phyloP scores from a whole-genome alignment of 2,888 invertebrate genomes.

The Hirtodrosophila trivittata region DNA sequence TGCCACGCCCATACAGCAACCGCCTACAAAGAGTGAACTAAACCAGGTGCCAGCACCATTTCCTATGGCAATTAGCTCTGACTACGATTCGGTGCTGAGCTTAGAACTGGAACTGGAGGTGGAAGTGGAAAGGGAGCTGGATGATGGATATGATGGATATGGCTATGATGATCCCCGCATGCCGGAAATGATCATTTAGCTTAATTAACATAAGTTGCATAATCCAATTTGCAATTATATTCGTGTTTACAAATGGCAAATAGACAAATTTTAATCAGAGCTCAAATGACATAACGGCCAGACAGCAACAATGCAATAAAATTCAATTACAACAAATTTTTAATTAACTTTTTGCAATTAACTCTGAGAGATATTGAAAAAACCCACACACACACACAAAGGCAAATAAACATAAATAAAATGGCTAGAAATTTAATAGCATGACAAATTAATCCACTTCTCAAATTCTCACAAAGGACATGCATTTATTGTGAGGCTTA shows the following conservation, averaged over 20 bases:
- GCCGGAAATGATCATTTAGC: slow-evolving; percentile 58
- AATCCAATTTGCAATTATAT: slow-evolving; percentile 20
- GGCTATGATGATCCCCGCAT: slow-evolving; percentile 64
- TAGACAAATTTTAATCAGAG: slow-evolving; percentile 45
- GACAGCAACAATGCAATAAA: slow-evolving; percentile 41
- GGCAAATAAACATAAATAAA: slow-evolving; percentile 32
- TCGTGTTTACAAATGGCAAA: slow-evolving; percentile 31
- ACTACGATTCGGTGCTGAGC: slow-evolving; percentile 23
- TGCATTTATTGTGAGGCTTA: slow-evolving; percentile 17
- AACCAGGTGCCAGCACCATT: too few species aligned
- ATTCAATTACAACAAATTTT: slow-evolving; percentile 67
- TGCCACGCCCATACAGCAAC: too few species aligned
- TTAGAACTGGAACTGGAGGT: neutral
- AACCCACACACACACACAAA: too few species aligned
- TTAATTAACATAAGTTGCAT: slow-evolving; percentile 33
- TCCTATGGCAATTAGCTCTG: too few species aligned
- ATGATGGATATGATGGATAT: too few species aligned
- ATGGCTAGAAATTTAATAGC: slow-evolving; percentile 48
- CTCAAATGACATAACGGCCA: slow-evolving; percentile 40
- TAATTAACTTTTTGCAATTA: slow-evolving; percentile 73
- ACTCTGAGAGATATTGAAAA: too few species aligned
- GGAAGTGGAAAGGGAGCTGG: neutral
- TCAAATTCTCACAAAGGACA: slow-evolving; percentile 38
- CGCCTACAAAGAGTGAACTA: too few species aligned
- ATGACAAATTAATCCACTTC: slow-evolving; percentile 49